A percentile compares a stretch with the other conserved stretches of the same genome.
These are phyloP conservation scores for Gila orcuttii DNA, from an alignment of 2,113 vertebrate species.

Conservation along the genomic window DNA sequence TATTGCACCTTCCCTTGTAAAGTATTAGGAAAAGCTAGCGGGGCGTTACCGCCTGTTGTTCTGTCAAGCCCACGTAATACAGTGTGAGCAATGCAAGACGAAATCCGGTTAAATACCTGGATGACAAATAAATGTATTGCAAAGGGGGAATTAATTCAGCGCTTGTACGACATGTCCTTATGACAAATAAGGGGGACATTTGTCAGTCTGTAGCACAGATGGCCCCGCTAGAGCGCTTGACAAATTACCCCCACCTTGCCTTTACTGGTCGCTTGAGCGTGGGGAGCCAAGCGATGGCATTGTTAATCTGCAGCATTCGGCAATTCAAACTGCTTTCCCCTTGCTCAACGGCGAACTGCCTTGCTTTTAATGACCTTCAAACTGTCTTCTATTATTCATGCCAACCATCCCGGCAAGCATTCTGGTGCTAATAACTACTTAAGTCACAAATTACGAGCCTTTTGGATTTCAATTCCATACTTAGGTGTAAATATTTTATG, in stretches of 20 bases:
- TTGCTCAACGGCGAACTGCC: slow-evolving; percentile 36
- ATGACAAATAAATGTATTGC: slow-evolving; percentile 79
- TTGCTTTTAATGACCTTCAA: slow-evolving; percentile 68
- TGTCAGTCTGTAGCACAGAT: slow-evolving; percentile 80
- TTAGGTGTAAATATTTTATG: slow-evolving; percentile 58
- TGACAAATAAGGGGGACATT: slow-evolving; percentile 82
- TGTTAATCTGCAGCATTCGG: slow-evolving; percentile 67
- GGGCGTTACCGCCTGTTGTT: slow-evolving; percentile 60
- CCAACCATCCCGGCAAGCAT: slow-evolving; percentile 55
- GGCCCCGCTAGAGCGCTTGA: slow-evolving; percentile 74
- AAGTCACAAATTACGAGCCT: slow-evolving; percentile 57
- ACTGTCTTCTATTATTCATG: slow-evolving; percentile 69
- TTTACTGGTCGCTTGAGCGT: slow-evolving; percentile 66
- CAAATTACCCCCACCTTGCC: slow-evolving; percentile 75
- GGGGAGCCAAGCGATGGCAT: slow-evolving; percentile 47
- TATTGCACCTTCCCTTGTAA: neutral
- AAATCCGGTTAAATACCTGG: slow-evolving; percentile 74
- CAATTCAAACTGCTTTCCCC: slow-evolving; percentile 55
- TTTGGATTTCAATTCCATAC: slow-evolving; percentile 53
- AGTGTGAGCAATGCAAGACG: slow-evolving; percentile 57
- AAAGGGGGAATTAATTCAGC: slow-evolving; percentile 74
- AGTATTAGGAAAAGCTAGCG: too few relatives aligned
- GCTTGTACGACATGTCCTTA: slow-evolving; percentile 80
- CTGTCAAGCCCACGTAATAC: slow-evolving; percentile 69
- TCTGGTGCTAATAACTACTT: slow-evolving; percentile 64